phyloP scores from a whole-genome alignment of 2,888 invertebrate genomes.

The Diarsia rubi region DNA sequence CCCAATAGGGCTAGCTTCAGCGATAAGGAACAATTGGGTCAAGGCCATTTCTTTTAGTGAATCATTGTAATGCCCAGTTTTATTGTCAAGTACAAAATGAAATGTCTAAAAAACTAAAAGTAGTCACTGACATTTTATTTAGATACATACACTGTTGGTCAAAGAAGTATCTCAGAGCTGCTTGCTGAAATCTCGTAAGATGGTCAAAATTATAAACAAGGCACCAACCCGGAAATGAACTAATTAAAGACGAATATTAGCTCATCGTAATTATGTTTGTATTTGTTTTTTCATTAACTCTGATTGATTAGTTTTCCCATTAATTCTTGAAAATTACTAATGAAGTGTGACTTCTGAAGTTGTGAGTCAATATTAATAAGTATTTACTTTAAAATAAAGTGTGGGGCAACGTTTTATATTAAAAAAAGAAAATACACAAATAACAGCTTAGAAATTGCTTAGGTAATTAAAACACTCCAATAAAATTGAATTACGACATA shows the following conservation, averaged over 20 bases:
- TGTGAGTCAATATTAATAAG: background rate
- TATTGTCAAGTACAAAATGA: background rate
- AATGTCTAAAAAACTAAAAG: background rate
- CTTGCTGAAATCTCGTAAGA: background rate
- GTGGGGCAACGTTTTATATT: too few species aligned
- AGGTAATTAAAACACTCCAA: background rate
- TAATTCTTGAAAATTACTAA: background rate
- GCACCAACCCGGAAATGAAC: background rate
- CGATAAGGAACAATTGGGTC: constrained; percentile 63
- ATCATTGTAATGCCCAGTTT: constrained; percentile 18
- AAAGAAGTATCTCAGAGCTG: background rate
- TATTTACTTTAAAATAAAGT: too few species aligned
- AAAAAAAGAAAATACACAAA: background rate
- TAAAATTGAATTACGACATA: background rate
- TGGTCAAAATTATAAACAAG: background rate
- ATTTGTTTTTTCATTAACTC: background rate
- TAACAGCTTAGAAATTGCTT: background rate
- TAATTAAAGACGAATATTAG: background rate
- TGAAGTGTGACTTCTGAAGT: background rate
- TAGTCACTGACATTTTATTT: background rate
- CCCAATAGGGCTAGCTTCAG: constrained; percentile 46
- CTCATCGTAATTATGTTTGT: background rate
- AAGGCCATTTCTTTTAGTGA: constrained; percentile 67
- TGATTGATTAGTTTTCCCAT: background rate
- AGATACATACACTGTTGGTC: background rate